phyloP scores from a whole-genome alignment of 2,888 invertebrate genomes.

The Cerceris rybyensis region DNA sequence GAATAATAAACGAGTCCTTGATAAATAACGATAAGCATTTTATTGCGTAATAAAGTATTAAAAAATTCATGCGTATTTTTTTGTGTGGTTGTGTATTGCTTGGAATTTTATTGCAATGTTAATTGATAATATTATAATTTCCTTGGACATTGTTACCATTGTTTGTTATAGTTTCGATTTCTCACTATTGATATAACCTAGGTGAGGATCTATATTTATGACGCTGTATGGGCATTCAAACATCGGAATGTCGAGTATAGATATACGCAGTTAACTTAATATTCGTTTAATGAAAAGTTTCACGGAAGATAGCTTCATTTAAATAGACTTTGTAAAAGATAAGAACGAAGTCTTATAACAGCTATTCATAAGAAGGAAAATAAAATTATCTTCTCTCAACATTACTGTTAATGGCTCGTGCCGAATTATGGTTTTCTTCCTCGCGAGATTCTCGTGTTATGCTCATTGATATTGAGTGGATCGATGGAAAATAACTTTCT shows the following conservation, averaged over 20 bases:
- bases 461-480: constrained; percentile 8
- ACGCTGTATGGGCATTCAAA: constrained; percentile 13
- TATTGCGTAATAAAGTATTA: too few relatives aligned
- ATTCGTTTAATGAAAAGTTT: constrained; percentile 6
- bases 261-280: constrained; percentile 3
- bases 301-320: neutral
- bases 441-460: neutral
- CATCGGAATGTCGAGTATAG: constrained; percentile 1
- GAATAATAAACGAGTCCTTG: too few relatives aligned
- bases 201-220: constrained; percentile 29
- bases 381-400: neutral
- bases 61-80: too few relatives aligned
- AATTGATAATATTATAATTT: neutral
- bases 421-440: neutral
- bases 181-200: constrained; percentile 26
- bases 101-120: neutral
- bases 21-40: too few relatives aligned
- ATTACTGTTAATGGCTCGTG: neutral
- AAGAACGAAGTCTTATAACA: constrained; percentile 7
- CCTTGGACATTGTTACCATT: neutral
- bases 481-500: neutral
- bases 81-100: too few relatives aligned
- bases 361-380: neutral
- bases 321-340: neutral
- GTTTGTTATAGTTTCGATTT: neutral